These are phyloP conservation scores for Paraplagusia blochii DNA, from an alignment of 2,113 vertebrate genomes.

Conservation along the genomic window DNA sequence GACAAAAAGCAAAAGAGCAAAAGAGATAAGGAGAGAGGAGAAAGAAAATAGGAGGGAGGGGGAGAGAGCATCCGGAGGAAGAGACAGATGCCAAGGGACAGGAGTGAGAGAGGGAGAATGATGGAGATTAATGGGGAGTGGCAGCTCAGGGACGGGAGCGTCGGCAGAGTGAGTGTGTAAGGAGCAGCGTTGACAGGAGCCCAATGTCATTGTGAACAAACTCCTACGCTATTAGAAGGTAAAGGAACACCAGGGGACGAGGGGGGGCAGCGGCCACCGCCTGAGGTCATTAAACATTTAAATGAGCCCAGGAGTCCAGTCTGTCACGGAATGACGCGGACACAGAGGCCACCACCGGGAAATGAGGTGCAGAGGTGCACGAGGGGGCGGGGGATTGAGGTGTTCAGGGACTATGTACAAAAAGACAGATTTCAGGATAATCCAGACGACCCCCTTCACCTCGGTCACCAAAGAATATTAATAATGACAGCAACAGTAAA, in stretches of 20 bases:
- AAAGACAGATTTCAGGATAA: background rate
- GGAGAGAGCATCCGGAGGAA: background rate
- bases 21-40: constrained; percentile 10
- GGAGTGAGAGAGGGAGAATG: constrained; percentile 40
- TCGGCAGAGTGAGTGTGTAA: constrained; percentile 41
- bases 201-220: constrained; percentile 58
- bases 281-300: constrained; percentile 65
- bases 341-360: constrained; percentile 17
- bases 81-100: constrained; percentile 49
- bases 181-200: constrained; percentile 58
- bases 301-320: constrained; percentile 38
- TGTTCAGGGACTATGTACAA: no score
- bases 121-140: constrained; percentile 69
- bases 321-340: constrained; percentile 34
- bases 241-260: constrained; percentile 55
- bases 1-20: background rate
- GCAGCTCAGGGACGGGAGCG: constrained; percentile 56
- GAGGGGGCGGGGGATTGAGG: constrained; percentile 3
- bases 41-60: no score
- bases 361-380: constrained; percentile 25
- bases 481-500: no score
- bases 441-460: constrained; percentile 9
- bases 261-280: constrained; percentile 25
- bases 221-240: constrained; percentile 57
- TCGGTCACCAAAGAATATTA: no score